Conservation (phyloP, 1,140 invertebrate species). For the Dendrolimus kikuchii region DNA sequence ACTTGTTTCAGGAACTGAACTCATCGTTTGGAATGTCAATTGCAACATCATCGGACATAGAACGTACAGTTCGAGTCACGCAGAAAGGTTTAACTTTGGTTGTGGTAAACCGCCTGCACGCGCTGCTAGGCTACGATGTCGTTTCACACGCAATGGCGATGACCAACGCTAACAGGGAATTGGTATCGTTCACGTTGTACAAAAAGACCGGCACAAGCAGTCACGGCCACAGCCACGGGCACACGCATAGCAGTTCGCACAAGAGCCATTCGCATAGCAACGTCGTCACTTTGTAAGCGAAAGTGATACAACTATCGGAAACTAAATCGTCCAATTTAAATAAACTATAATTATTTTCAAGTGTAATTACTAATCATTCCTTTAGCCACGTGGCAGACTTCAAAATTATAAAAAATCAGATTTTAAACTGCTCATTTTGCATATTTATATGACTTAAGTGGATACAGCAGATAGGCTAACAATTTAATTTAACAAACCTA, state of each 20-base stretch:
- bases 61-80: conserved; percentile 50
- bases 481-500: too few species aligned
- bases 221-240: conserved; percentile 29
- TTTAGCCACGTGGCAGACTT: too few species aligned
- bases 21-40: conserved; percentile 45
- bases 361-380: too few species aligned
- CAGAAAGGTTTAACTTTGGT: conserved; percentile 55
- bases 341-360: too few species aligned
- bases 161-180: conserved; percentile 61
- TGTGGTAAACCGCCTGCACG: conserved; percentile 57
- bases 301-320: not conserved
- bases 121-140: conserved; percentile 58
- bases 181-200: conserved; percentile 63
- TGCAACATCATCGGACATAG: conserved; percentile 39
- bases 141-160: conserved; percentile 64
- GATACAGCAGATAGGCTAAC: too few species aligned
- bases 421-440: too few species aligned
- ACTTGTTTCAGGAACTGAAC: conserved; percentile 51
- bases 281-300: conserved; percentile 44
- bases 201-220: conserved; percentile 44
- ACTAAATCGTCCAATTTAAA: not conserved
- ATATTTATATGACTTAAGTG: too few species aligned
- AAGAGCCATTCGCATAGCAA: conserved; percentile 18
- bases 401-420: too few species aligned
- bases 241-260: conserved; percentile 13